Evolutionary conservation across 2,797 vertebrate species (phyloP), one percentile per base, ranked within the genome.

Genomic region (Tapera naevia): DNA sequence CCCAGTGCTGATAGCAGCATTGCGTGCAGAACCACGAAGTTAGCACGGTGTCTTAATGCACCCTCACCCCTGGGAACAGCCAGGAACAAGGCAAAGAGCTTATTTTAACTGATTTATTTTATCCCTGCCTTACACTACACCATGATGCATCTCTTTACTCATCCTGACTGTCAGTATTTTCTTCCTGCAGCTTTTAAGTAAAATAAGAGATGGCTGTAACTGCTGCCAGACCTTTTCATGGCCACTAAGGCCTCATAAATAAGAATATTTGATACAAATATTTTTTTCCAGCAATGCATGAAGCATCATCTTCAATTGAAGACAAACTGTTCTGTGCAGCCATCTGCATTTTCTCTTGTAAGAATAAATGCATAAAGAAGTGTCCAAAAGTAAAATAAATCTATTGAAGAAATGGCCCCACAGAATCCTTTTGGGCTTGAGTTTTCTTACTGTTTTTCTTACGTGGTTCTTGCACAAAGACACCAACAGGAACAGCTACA

Each of bases 171-270:
- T 58, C 86, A 91, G 19, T 65, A 64, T 53, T 75, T 56, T 32
- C 61, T 85, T 89, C 71, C 67, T 81, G 70, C 43, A 95, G 76
- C 50, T 87, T 94, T 81, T 72, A 62, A 89, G 45, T 33, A 73
- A 91, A 94, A 91, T 61, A 80, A 91, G 69, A 35, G 56, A 76
- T 33, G 5, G 5, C 54, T 17, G 50, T 35, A 88, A 82, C 57
- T 86, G 56, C 30, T 72, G 48, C 50, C 80, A 91, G 72, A 73
- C 13, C 11, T 1, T 51, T 83, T 60, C 66, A 54, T 21, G 70
- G 81, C 66, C 66, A 64, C 39, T 25, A 48, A 33, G 53, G 58
- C 39, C 94, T 75, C 62, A 46, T 46, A 91, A 95, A 88, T 39
- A 87, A 79, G n/a, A 91, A 70, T 25, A 30, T 48, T 13, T 48